Conservation (phyloP, 2,797 vertebrate species). For the Chelonia mydas region DNA sequence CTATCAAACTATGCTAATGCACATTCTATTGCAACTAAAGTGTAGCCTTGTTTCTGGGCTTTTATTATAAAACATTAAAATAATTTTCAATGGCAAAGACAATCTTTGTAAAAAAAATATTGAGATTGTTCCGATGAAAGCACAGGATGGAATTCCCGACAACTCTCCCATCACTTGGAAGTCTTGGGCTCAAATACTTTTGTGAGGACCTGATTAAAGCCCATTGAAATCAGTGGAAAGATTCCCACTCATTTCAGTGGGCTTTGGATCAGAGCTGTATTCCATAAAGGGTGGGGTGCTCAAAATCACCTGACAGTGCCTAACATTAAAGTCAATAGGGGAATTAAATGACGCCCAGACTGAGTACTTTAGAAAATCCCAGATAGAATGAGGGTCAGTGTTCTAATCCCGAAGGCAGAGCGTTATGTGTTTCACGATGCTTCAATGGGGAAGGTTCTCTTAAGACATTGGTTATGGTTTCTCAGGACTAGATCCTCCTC, state of each 20-base stretch:
- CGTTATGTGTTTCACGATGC: not conserved
- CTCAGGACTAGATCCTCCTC: not conserved
- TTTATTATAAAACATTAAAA: slow-evolving; percentile 76
- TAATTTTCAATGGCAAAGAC: slow-evolving; percentile 69
- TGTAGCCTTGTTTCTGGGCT: slow-evolving; percentile 65
- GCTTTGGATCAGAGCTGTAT: not conserved
- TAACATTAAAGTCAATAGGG: not conserved
- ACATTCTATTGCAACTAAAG: slow-evolving; percentile 71
- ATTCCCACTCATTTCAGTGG: not conserved
- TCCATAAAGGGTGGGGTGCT: not conserved
- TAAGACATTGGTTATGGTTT: not conserved
- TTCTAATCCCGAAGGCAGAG: not conserved
- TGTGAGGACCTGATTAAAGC: slow-evolving; percentile 16
- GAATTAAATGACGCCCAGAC: too few species aligned
- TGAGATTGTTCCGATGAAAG: slow-evolving; percentile 67
- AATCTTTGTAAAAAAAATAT: slow-evolving; percentile 74
- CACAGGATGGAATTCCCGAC: slow-evolving; percentile 44
- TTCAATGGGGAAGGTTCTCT: not conserved
- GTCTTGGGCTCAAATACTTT: slow-evolving; percentile 18
- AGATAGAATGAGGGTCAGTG: not conserved
- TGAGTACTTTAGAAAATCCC: not conserved
- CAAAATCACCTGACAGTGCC: not conserved
- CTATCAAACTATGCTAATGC: slow-evolving; percentile 79
- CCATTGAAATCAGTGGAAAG: not conserved
- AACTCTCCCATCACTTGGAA: slow-evolving; percentile 48